These are phyloP conservation scores for Caerostris darwini DNA, from an alignment of 1,140 invertebrate species.

Conservation along the genomic window DNA sequence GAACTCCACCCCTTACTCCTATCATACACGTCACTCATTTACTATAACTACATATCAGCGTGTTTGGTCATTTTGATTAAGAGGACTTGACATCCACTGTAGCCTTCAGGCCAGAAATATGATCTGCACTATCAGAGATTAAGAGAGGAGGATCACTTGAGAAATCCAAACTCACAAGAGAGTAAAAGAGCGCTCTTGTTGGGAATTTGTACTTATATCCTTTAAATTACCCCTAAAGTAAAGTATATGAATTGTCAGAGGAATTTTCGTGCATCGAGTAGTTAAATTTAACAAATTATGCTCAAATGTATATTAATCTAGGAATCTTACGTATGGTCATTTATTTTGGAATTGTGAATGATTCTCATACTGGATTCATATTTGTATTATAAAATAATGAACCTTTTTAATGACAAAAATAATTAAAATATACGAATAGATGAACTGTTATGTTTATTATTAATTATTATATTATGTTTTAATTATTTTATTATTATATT, in stretches of 20 bases:
- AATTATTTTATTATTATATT: too few relatives aligned
- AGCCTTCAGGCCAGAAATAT: constrained; percentile 34
- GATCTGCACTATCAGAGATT: neutral
- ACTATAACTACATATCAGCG: constrained; percentile 25
- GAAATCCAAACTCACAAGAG: neutral
- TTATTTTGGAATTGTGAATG: too few relatives aligned
- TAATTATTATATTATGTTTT: too few relatives aligned
- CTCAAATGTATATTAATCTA: too few relatives aligned
- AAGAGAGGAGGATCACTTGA: neutral
- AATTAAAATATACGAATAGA: too few relatives aligned
- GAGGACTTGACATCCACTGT: neutral
- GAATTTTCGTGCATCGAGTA: too few relatives aligned
- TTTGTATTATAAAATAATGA: too few relatives aligned
- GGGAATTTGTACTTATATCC: neutral
- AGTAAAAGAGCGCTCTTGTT: neutral
- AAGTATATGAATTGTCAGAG: neutral
- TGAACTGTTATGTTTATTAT: too few relatives aligned
- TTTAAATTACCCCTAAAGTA: neutral
- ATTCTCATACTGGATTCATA: too few relatives aligned
- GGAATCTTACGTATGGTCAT: too few relatives aligned
- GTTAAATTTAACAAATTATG: too few relatives aligned
- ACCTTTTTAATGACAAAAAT: too few relatives aligned
- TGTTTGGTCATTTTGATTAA: constrained; percentile 43
- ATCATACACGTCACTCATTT: constrained; percentile 13
- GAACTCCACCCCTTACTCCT: constrained; percentile 3